phyloP scores from a whole-genome alignment of 2,797 vertebrate genomes.

The Tapirus indicus region DNA sequence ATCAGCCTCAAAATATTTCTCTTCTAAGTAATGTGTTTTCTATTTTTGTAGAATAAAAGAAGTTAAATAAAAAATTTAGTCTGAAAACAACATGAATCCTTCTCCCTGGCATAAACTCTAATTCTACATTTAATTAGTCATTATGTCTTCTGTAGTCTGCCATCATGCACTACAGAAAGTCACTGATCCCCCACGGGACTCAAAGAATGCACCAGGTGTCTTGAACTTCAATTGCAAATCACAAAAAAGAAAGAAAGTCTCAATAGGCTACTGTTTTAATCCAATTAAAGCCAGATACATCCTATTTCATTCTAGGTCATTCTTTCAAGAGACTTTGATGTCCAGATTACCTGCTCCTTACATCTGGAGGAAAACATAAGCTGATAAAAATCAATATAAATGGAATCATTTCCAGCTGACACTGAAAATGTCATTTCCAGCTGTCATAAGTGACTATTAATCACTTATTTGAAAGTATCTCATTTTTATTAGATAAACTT shows the following conservation, averaged over 20 bases:
- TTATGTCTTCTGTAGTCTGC: neutral
- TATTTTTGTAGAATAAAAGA: slow-evolving; percentile 31
- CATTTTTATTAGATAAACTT: neutral
- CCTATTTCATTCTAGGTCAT: neutral
- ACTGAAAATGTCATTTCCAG: neutral
- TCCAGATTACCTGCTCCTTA: neutral
- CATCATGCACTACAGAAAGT: neutral
- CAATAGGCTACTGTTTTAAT: neutral
- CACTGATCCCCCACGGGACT: neutral
- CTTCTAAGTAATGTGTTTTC: neutral
- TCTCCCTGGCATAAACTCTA: neutral
- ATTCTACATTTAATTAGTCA: neutral
- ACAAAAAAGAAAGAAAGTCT: neutral
- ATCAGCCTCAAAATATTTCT: slow-evolving; percentile 49
- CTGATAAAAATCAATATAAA: neutral
- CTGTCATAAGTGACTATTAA: neutral
- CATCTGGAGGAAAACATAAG: neutral
- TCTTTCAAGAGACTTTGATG: neutral
- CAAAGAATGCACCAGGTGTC: neutral
- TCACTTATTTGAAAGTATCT: neutral
- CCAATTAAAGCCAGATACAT: neutral
- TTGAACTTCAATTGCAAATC: neutral
- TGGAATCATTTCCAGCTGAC: neutral
- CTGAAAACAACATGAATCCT: slow-evolving; percentile 63
- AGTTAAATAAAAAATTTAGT: slow-evolving; percentile 21